phyloP scores from a whole-genome alignment of 2,113 vertebrate genomes.

The Fukomys damarensis region DNA sequence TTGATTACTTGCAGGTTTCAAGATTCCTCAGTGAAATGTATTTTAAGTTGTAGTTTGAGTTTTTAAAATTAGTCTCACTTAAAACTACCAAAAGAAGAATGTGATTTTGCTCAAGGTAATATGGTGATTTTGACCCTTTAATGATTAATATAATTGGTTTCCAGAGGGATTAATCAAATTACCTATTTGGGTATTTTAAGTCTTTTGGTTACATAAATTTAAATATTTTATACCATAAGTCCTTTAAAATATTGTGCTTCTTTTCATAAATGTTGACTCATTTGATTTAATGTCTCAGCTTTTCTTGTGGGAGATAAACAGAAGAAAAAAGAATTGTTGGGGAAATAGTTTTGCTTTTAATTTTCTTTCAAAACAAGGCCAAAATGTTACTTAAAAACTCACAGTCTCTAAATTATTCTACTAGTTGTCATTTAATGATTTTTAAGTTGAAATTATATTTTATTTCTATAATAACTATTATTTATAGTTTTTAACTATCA shows the following conservation, averaged over 20 bases:
- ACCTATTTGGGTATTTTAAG: slow-evolving; percentile 61
- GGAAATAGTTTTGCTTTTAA: slow-evolving; percentile 35
- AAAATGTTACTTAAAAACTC: slow-evolving; percentile 49
- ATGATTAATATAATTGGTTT: slow-evolving; percentile 67
- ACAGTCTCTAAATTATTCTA: slow-evolving; percentile 25
- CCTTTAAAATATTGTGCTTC: slow-evolving; percentile 55
- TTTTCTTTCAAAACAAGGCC: slow-evolving; percentile 38
- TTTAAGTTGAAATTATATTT: slow-evolving; percentile 53
- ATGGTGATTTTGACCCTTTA: slow-evolving; percentile 32
- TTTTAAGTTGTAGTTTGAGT: slow-evolving; percentile 53
- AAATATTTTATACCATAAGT: slow-evolving; percentile 39
- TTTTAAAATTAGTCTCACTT: slow-evolving; percentile 40
- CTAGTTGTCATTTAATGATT: slow-evolving; percentile 45
- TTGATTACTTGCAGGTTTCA: slow-evolving; percentile 73
- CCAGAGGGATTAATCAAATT: slow-evolving; percentile 63
- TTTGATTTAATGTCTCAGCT: slow-evolving; percentile 62
- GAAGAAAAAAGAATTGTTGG: slow-evolving; percentile 36
- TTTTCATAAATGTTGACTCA: slow-evolving; percentile 58
- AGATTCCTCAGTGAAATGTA: slow-evolving; percentile 53
- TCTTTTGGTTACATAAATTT: slow-evolving; percentile 56
- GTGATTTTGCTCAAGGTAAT: not conserved
- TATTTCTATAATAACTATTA: slow-evolving; percentile 39
- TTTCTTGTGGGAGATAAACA: slow-evolving; percentile 47
- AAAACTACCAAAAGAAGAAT: slow-evolving; percentile 44
- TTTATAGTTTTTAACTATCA: slow-evolving; percentile 34